These are phyloP conservation scores for Ardeotis arabs DNA, from an alignment of 2,113 vertebrate genomes.

Conservation along the genomic window DNA sequence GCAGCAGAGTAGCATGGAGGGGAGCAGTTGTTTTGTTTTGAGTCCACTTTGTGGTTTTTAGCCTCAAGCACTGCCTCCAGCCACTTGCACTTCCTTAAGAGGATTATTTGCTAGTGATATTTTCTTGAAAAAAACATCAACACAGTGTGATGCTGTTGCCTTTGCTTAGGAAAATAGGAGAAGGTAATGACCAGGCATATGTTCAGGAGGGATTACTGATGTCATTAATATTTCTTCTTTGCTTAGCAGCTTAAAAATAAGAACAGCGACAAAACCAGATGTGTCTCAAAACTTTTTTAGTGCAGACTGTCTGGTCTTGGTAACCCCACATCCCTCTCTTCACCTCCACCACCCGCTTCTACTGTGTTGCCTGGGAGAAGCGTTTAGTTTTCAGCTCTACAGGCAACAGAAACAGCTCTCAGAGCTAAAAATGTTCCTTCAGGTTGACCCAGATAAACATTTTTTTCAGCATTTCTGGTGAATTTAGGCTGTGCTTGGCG, in stretches of 20 bases:
- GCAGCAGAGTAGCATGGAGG: neutral
- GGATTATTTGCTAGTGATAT: slow-evolving; percentile 71
- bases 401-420: neutral
- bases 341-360: neutral
- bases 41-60: slow-evolving; percentile 49
- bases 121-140: slow-evolving; percentile 69
- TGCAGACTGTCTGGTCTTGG: neutral
- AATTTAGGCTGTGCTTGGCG: neutral
- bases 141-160: slow-evolving; percentile 48
- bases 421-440: neutral
- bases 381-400: neutral
- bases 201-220: slow-evolving; percentile 15
- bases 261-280: neutral
- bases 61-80: slow-evolving; percentile 75
- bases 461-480: neutral
- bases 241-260: slow-evolving; percentile 29
- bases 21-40: slow-evolving; percentile 47
- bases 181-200: slow-evolving; percentile 40
- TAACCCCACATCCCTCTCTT: neutral
- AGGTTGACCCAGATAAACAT: neutral
- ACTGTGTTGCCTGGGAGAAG: neutral
- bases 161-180: slow-evolving; percentile 70
- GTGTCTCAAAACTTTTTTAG: neutral
- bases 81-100: slow-evolving; percentile 74
- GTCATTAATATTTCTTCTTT: slow-evolving; percentile 51